Evolutionary conservation across 1,140 invertebrate genomes (phyloP), one percentile per base, ranked within the genome.

Genomic region (Bilobella aurantiaca): DNA sequence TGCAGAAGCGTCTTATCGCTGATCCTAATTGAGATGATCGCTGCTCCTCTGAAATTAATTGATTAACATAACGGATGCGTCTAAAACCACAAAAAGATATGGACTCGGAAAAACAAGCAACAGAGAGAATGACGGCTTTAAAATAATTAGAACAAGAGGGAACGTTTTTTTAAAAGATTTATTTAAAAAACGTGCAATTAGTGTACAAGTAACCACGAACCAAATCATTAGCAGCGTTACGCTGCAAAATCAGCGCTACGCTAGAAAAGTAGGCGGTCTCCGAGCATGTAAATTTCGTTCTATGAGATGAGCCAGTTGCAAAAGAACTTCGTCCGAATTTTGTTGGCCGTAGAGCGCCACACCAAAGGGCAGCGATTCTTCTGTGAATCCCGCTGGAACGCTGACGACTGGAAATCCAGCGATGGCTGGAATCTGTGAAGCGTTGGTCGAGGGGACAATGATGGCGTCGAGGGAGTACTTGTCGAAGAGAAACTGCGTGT

Each of bases 381-480:
- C 14, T 2, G 59, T 31, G 30, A 62, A 62, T 12, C 59, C 59
- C 3, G 32, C 59, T 8, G 59, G 59, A 18, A 62, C 23, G 18
- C 31, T 34, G 21, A 62, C 46, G 32, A 8, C 23, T 42, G 59
- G 59, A 42, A 42, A 62, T 31, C 59, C 59, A 5, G 59, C 29
- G 8, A 62, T 34, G 3, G 59, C 59, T 25, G 59, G 59, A 46
- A 37, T 16, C 2, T 2, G 3, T 5, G 25, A 8, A 12, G 59
- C 3, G 28, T 62, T 62, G 3, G 18, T 12, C 3, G 59, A 8
- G 8, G 59, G 59, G 14, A 34, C 37, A 16, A 62, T 31, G 14
- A 62, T 27, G 18, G 59, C 59, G 27, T 62, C 59, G 21, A 62
- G 25, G 37, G 25, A 27, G 27, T 62, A 62, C 16, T 31, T 37